Conservation (phyloP, 2,888 invertebrate genomes). For the Cepaea hortensis region DNA sequence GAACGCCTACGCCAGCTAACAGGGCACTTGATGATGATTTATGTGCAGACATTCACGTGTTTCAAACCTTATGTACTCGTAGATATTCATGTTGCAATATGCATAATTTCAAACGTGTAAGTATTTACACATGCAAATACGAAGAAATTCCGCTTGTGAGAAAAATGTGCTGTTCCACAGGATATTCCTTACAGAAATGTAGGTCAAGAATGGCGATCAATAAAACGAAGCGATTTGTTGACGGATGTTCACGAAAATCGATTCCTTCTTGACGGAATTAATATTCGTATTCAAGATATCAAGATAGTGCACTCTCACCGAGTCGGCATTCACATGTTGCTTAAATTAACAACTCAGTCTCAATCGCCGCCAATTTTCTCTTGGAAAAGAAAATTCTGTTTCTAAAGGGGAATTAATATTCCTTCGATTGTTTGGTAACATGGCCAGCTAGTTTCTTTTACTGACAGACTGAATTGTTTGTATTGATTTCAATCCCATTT, state of each 20-base stretch:
- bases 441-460: neutral
- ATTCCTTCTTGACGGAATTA: conserved; percentile 31
- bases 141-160: no score
- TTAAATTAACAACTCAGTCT: no score
- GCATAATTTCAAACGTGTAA: no score
- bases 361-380: no score
- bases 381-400: no score
- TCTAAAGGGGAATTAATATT: neutral
- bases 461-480: neutral
- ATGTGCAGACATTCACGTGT: no score
- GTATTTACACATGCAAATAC: no score
- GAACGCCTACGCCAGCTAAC: no score
- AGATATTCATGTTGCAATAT: no score
- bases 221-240: conserved; percentile 30
- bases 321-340: neutral
- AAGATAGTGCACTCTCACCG: conserved; percentile 9
- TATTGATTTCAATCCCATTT: neutral
- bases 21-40: no score
- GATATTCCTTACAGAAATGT: neutral
- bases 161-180: neutral
- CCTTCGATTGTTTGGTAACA: neutral
- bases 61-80: no score
- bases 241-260: conserved; percentile 35
- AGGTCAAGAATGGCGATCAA: conserved; percentile 13
- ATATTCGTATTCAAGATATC: conserved; percentile 35